Evolutionary conservation across 2,888 invertebrate genomes (phyloP), one percentile per base, ranked within the genome.

Genomic region (Hanleya hanleyi): DNA sequence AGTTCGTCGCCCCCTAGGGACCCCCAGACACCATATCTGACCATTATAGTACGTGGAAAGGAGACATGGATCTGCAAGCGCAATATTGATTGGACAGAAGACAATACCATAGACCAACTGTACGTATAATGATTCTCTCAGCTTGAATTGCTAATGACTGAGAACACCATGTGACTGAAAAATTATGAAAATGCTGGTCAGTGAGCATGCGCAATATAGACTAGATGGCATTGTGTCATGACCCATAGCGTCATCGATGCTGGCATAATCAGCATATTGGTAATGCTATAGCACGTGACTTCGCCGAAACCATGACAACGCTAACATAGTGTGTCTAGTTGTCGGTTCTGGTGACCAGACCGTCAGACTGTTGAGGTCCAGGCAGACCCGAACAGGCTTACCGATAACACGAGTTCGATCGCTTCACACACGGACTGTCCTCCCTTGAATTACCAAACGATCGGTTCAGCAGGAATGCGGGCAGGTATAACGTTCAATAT

Each of bases 111-210:
- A 57, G 26, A 57, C 57, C 57, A 29, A 29, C 29, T 29, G 57
- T 57, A 57, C 32, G 7, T 57, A 57, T 57, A 29, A 57, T 57
- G 29, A 57, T 57, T 57, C 57, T 32, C 29, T 57, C 32, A 15
- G 26, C 57, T 57, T 57, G 57, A 57, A 57, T 57, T 57, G 57
- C 57, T 29, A 57, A 57, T 57, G 57, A 57, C 29, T 57, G 32
- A 22, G 9, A 22, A 32, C 4, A 57, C 9, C 57, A 57, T 26
- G 57, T 57, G 57, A 57, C 29, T 22, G 12, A 57, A 26, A 57
- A 57, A 57, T 57, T 57, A 57, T 57, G 57, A 57, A 57, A 57
- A 57, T 57, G 57, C 12, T 32, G 22, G 22, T 12, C 22, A 15
- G 4, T 22, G 32, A 22, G 57, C 57, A 2, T 57, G 57, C 57